Evolutionary conservation across 2,888 invertebrate species (phyloP).

Genomic region (Tinea semifulvella): DNA sequence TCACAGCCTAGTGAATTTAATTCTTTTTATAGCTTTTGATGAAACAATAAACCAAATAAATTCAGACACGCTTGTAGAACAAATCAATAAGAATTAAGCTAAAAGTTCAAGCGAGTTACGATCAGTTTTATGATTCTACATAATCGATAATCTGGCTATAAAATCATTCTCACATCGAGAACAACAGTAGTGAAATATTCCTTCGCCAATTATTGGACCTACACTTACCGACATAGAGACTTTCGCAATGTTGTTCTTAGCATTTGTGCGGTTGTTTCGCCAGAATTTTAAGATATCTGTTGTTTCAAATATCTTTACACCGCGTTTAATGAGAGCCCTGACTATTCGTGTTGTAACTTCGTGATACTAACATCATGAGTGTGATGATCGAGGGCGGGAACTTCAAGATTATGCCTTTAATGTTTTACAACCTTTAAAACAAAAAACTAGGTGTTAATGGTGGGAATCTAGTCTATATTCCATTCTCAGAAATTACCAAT

Average conservation of each 20-base stretch:
- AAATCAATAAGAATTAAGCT: slow-evolving; percentile 1
- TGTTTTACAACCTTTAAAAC: no score
- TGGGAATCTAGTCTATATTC: not conserved
- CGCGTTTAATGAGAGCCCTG: slow-evolving; percentile 30
- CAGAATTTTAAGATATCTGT: not conserved
- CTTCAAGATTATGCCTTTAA: not conserved
- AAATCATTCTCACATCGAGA: slow-evolving; percentile 4
- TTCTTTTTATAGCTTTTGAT: not conserved
- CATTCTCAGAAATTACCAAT: no score
- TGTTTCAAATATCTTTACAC: slow-evolving; percentile 18
- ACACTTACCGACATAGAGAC: slow-evolving; percentile 4
- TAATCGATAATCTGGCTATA: slow-evolving; percentile 6
- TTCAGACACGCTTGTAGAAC: slow-evolving; percentile 2
- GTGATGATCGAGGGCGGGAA: not conserved
- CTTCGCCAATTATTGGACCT: slow-evolving; percentile 8
- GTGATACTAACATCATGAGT: slow-evolving; percentile 1
- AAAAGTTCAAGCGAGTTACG: not conserved
- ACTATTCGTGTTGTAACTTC: slow-evolving; percentile 35
- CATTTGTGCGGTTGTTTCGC: slow-evolving; percentile 2
- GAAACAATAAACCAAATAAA: not conserved
- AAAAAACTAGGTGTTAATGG: not conserved
- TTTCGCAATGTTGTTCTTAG: not conserved
- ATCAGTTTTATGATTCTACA: not conserved
- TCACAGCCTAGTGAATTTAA: not conserved
- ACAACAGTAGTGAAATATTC: slow-evolving; percentile 9